Evolutionary conservation across 2,888 invertebrate species (phyloP).

Genomic region (Lymantria dispar): DNA sequence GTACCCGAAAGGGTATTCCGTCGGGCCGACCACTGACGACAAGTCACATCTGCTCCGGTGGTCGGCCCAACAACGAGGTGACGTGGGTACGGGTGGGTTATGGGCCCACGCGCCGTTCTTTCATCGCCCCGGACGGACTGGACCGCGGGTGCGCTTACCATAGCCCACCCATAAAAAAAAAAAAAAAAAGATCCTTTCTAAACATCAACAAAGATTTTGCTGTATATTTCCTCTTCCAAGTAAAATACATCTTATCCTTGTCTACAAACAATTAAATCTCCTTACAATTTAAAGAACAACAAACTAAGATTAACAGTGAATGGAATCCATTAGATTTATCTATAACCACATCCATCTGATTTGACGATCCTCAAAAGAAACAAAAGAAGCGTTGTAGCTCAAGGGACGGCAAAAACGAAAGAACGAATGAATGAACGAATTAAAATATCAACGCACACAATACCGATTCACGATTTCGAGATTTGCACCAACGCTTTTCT

Average conservation of each 20-base stretch:
- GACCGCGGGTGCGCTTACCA: no score
- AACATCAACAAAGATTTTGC: no score
- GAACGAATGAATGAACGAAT: slow-evolving; percentile 39
- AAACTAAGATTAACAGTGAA: neutral
- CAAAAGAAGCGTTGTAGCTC: slow-evolving; percentile 60
- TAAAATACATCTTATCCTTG: neutral
- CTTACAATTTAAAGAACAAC: neutral
- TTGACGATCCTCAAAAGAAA: slow-evolving; percentile 39
- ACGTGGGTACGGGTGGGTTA: no score
- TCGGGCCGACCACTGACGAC: no score
- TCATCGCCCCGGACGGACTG: no score
- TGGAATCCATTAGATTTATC: slow-evolving; percentile 1
- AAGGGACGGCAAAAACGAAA: slow-evolving; percentile 24
- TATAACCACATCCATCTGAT: slow-evolving; percentile 42
- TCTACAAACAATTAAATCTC: neutral
- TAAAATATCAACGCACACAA: slow-evolving; percentile 64
- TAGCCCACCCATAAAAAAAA: no score
- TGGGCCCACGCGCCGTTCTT: no score
- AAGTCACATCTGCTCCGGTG: no score
- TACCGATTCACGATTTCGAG: slow-evolving; percentile 46
- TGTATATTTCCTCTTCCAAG: neutral
- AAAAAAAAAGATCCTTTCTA: no score
- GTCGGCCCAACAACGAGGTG: no score
- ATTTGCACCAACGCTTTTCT: slow-evolving; percentile 39
- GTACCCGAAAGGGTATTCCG: no score